Evolutionary conservation across 2,888 invertebrate species (phyloP), one percentile per base, ranked within the genome.

Genomic region (Linnaemya vulpina): DNA sequence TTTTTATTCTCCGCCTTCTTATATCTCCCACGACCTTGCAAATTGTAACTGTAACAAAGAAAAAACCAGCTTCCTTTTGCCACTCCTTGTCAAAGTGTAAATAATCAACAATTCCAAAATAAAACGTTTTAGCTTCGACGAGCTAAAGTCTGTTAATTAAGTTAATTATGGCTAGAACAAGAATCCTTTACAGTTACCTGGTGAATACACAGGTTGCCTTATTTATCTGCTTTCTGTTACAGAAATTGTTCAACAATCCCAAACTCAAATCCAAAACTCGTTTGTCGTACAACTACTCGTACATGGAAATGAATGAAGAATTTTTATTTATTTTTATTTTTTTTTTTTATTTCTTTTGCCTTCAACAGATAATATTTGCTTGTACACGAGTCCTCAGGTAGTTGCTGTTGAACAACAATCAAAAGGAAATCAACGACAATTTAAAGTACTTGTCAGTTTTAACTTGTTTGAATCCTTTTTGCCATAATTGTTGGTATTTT

Each of bases 391-490:
- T 15, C 40, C 9, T 8, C 5, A 13, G 9, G 30, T 70, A 49
- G 11, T 22, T 60, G 35, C 35, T 46, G 43, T 75, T 20, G n/a
- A 30, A 3, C 46, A 55, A 63, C 46, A 71, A 55, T 63, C 40
- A 73, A 73, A 79, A 73, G 46, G 35, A 65, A 65, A 79, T 73
- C 53, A 46, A 55, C 79, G 46, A 79, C 63, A 79, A 65, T 79
- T 65, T 62, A 62, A 70, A 71, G n/a, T 43, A 78, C 70, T 62
- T 63, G 22, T 65, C 53, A 51, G 20, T 60, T 55, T 76, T 49
- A 22, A 13, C 58, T 49, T 76, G 58, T 58, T 68, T 76, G 30
- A 0, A 20, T 68, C 10, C n/a, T n/a, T 77, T 58, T 76, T 55
- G 22, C 25, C 43, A 53, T 35, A 70, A 70, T 20, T 63, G 40